Base-by-base conservation (phyloP, 2,113 vertebrate genomes). In the Macrotus californicus region DNA sequence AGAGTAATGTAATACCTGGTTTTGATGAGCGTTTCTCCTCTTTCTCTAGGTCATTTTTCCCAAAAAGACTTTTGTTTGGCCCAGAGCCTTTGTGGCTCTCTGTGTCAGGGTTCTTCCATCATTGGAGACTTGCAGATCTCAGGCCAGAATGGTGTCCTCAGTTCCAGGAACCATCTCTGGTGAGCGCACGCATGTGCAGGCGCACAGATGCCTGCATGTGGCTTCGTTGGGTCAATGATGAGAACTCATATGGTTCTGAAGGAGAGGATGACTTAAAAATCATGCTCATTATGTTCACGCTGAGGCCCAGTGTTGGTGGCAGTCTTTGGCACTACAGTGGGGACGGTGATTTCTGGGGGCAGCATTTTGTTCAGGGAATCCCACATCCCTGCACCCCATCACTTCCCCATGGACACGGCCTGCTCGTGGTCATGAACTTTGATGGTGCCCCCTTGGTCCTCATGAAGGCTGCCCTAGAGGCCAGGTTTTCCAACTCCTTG, bases 1-100 rank as follows among this genome's bases (percentile, higher is more conserved):
- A 29, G 31, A 52, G 11, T n/a, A 19, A n/a, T 0, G 11, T 7
- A 52, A 36, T 21, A 22, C 8, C 0, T 6, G 0, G 18, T 21
- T 19, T 12, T 1, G 43, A 77, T 1, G 7, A 31, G 43, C 19
- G 7, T 41, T 50, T 21, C 5, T 76, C 8, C 8, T 50, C 31
- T 50, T 34, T 12, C 8, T 76, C 29, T 31, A 76, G 73, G 73
- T 76, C 24, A 26, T 12, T 26, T 9, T 61, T 29, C 59, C 59
- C 3, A 12, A 24, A 43, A 31, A 46, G 41, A 13, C 14, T 18
- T 31, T 16, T 9, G 2, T 16, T 75, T 15, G 26, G 14, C 41
- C 14, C 18, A 9, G 13, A 16, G 14, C 41, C 29, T 43, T 12
- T 21, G 5, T 8, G 6, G 70, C 24, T 43, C 39, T 26, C 4